Evolutionary conservation across 2,113 vertebrate genomes (phyloP), one percentile per base, ranked within the genome.

Genomic region (Nibea albiflora): DNA sequence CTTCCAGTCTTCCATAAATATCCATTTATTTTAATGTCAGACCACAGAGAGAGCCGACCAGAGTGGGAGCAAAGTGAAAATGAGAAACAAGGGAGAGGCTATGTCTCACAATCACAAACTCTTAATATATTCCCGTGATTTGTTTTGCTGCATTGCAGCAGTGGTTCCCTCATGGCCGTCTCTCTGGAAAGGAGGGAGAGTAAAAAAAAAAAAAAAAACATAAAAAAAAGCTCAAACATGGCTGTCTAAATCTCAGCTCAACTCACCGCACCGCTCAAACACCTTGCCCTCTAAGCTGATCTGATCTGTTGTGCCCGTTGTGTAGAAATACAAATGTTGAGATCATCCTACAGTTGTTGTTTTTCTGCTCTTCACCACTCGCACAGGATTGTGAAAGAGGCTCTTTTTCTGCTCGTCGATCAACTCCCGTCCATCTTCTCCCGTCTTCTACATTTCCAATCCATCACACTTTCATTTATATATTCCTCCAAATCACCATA

Each of bases 121-220:
- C 71, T 89, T 83, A 88, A 91, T 76, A 83, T 87, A 93, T 91
- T 90, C 88, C 80, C 20, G 8, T 9, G 44, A 91, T 93, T 94
- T 94, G 92, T 85, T 94, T 93, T 95, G 91, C 93, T 95, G 95
- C 95, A 95, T 91, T 95, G 95, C 95, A 95, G 95, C 88, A 91
- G 81, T 77, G 35, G 58, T 87, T 92, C 76, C 79, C 86, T 91
- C 72, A 6, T 65, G 85, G 79, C 58, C 73, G 35, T 71, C 64
- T 83, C 70, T 73, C 80, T 81, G 46, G 73, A 68, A 79, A 89
- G 75, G 76, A 86, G 83, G 49, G 89, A 89, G 85, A 66, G 72
- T 58, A 52, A 42, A 49, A 83, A 70, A 79, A 83, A 52, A 42
- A 49, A 83, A 70, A 79, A 83, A 44, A 2, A 26, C 24, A 26